Evolutionary conservation across 1,140 invertebrate genomes (phyloP).

Genomic region (Aphis gossypii): DNA sequence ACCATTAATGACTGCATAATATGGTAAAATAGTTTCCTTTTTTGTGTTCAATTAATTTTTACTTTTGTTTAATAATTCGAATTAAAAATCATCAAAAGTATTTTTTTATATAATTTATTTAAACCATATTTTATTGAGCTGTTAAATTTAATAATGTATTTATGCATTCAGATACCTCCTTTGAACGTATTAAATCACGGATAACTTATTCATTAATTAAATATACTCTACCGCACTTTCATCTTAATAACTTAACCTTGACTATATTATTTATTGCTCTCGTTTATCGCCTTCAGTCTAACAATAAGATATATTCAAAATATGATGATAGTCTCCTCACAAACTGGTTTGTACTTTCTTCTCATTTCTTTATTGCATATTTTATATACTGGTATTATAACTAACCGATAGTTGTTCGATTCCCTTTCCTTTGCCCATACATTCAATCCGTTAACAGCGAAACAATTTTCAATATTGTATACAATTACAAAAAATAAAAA

Average conservation of each 20-base stretch:
- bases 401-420: neutral
- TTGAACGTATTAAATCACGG: neutral
- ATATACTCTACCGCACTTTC: neutral
- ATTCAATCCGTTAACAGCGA: too few relatives aligned
- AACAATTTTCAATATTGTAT: too few relatives aligned
- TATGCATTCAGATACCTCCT: neutral
- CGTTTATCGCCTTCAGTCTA: conserved; percentile 1
- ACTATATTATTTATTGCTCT: conserved; percentile 37
- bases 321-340: neutral
- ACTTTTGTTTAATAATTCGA: neutral
- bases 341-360: conserved; percentile 46
- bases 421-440: neutral
- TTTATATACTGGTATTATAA: neutral
- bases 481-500: too few relatives aligned
- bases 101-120: neutral
- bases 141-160: neutral
- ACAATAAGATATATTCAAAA: conserved; percentile 22
- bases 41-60: neutral
- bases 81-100: neutral
- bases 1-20: neutral
- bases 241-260: conserved; percentile 31
- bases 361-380: conserved; percentile 31
- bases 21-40: neutral
- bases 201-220: neutral
- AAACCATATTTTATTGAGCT: neutral